Evolutionary conservation across 2,888 invertebrate species (phyloP).

Genomic region (Sesia bembeciformis): DNA sequence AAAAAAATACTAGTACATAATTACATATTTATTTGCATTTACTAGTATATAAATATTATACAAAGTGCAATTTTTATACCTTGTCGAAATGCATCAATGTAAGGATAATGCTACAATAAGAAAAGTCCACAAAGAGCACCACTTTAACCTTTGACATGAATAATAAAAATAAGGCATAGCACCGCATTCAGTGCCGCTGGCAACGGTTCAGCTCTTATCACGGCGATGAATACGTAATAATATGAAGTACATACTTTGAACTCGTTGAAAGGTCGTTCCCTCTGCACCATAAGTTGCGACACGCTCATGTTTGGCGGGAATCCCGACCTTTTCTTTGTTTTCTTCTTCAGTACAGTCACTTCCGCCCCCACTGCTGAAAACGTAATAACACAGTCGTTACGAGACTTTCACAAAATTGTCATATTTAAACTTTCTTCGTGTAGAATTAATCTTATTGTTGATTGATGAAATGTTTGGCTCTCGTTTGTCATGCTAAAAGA

Average conservation of each 20-base stretch:
- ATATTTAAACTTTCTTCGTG: too few species aligned
- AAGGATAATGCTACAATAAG: neutral
- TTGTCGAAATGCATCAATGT: too few species aligned
- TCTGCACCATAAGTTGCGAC: slow-evolving; percentile 78
- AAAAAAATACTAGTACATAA: too few species aligned
- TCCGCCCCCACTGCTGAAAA: slow-evolving; percentile 51
- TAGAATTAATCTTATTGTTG: too few species aligned
- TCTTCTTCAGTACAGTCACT: slow-evolving; percentile 71
- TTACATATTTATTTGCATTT: too few species aligned
- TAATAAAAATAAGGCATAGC: slow-evolving; percentile 20
- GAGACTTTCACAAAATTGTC: too few species aligned
- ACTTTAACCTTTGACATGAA: neutral
- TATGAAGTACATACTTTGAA: slow-evolving; percentile 43
- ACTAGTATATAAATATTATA: too few species aligned
- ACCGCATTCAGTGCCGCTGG: slow-evolving; percentile 28
- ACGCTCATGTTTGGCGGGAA: slow-evolving; percentile 77
- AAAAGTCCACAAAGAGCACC: neutral
- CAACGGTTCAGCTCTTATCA: slow-evolving; percentile 47
- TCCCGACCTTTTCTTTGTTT: slow-evolving; percentile 76
- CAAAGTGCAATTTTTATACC: too few species aligned
- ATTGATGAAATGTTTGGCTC: too few species aligned
- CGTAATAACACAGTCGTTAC: too few species aligned
- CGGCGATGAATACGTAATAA: slow-evolving; percentile 40
- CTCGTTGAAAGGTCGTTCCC: slow-evolving; percentile 74
- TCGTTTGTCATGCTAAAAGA: too few species aligned